These are phyloP conservation scores for Phalera bucephala DNA, from an alignment of 2,888 invertebrate species.

Conservation along the genomic window DNA sequence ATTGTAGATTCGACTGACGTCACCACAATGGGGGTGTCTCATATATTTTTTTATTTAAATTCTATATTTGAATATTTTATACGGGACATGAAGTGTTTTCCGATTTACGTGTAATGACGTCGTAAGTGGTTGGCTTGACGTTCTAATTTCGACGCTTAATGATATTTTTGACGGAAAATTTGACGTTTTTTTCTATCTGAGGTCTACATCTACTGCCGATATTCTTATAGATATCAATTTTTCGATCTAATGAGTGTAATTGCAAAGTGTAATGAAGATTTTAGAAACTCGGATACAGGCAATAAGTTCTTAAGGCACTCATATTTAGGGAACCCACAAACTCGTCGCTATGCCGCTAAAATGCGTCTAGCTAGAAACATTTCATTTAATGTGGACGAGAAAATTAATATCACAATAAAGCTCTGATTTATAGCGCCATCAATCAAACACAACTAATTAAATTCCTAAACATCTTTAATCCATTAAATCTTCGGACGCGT, in stretches of 20 bases:
- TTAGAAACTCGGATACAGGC: too few species aligned
- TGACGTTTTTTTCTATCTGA: slow-evolving; percentile 30
- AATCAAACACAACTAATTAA: too few species aligned
- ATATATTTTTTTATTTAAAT: slow-evolving; percentile 69
- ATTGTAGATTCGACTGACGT: slow-evolving; percentile 74
- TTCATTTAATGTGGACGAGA: too few species aligned
- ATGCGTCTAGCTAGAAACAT: too few species aligned
- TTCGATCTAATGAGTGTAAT: too few species aligned
- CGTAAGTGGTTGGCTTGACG: slow-evolving; percentile 52
- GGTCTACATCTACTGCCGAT: too few species aligned
- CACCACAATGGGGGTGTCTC: slow-evolving; percentile 71
- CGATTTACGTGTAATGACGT: slow-evolving; percentile 53
- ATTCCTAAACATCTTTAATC: neutral
- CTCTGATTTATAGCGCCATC: too few species aligned
- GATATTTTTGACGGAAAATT: slow-evolving; percentile 25
- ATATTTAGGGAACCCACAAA: too few species aligned
- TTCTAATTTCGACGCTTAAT: slow-evolving; percentile 51
- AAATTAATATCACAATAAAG: slow-evolving; percentile 6
- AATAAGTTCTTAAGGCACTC: too few species aligned
- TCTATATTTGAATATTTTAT: slow-evolving; percentile 64
- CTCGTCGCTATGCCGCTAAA: too few species aligned
- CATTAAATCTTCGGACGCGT: slow-evolving; percentile 10
- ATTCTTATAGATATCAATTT: too few species aligned
- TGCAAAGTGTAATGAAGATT: too few species aligned
- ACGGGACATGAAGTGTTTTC: slow-evolving; percentile 66